Base-by-base conservation (phyloP, 2,113 vertebrate genomes). In the Corydoras sp. region DNA sequence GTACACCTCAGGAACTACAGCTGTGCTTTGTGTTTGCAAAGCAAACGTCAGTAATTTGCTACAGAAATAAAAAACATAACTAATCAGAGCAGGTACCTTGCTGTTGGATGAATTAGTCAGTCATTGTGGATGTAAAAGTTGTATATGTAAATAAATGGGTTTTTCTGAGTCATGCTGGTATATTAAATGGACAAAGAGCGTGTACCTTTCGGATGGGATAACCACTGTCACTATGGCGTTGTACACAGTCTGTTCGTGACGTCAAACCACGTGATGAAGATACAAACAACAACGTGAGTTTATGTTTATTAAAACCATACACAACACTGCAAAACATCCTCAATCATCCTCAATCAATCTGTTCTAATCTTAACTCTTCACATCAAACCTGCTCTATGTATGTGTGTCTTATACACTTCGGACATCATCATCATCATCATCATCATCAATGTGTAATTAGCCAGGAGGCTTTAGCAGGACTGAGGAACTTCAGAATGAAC, bases 201-300 rank as follows among this genome's bases (percentile, higher is more conserved):
- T 87, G 86, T 92, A 92, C 90, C 90, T 90, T 88, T 92, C 89
- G 73, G 88, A 88, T 77, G 90, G 90, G 88, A 92, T 89, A 87
- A 92, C 90, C 90, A 92, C 90, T 90, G 90, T 92, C 87, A 92
- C 90, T 86, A 90, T 83, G 82, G 90, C 90, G 86, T 91, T 90
- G 85, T 89, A 90, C 88, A 92, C 88, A 91, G 84, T 92, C 90
- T 92, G 90, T 90, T 90, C 85, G 84, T 88, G 86, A 89, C 88
- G 88, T 88, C 87, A 90, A 86, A 90, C 69, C 87, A 89, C 88
- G 90, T 86, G 85, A 87, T 89, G 79, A 88, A 84, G 83, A 85
- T 87, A 89, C 87, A 81, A 80, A 80, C 75, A 86, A 88, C 77
- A 89, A 76, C 76, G 85, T 87, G 83, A 90, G 83, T 82, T 88